phyloP scores from a whole-genome alignment of 2,888 invertebrate species.

The Dynastes tityus region DNA sequence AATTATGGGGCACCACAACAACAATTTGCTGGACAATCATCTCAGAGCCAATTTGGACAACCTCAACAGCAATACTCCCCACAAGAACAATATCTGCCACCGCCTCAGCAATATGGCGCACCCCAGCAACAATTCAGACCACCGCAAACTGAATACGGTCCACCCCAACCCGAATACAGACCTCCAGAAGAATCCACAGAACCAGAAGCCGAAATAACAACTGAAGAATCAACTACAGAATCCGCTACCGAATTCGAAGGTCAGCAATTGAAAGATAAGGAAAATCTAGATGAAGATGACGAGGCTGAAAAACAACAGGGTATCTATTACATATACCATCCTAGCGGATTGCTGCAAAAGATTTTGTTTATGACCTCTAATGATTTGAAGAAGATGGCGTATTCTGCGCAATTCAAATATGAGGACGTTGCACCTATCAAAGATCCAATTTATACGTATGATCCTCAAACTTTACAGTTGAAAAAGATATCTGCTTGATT shows the following conservation, averaged over 20 bases:
- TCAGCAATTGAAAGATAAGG: slow-evolving; percentile 43
- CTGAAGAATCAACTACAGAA: slow-evolving; percentile 54
- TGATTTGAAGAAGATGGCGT: slow-evolving; percentile 75
- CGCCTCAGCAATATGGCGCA: slow-evolving; percentile 14
- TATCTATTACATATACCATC: slow-evolving; percentile 78
- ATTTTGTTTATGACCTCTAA: slow-evolving; percentile 75
- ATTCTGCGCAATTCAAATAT: slow-evolving; percentile 77
- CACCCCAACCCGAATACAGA: slow-evolving; percentile 28
- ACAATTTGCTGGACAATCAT: slow-evolving; percentile 1
- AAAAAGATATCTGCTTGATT: slow-evolving; percentile 16
- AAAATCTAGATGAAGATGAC: slow-evolving; percentile 50
- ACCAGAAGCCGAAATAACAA: slow-evolving; percentile 40
- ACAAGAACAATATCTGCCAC: slow-evolving; percentile 13
- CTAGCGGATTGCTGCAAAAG: slow-evolving; percentile 76
- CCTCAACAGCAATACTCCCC: slow-evolving; percentile 60
- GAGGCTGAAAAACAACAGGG: slow-evolving; percentile 70
- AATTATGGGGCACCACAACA: slow-evolving; percentile 17
- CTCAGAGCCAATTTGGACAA: background rate
- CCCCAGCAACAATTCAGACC: slow-evolving; percentile 24
- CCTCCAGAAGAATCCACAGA: slow-evolving; percentile 22
- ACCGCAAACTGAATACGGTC: slow-evolving; percentile 9
- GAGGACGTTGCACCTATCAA: slow-evolving; percentile 77
- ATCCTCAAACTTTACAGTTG: slow-evolving; percentile 62
- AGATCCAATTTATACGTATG: slow-evolving; percentile 75
- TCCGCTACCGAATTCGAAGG: slow-evolving; percentile 50